These are phyloP conservation scores for Erynnis tages DNA, from an alignment of 2,888 invertebrate species.

Conservation along the genomic window DNA sequence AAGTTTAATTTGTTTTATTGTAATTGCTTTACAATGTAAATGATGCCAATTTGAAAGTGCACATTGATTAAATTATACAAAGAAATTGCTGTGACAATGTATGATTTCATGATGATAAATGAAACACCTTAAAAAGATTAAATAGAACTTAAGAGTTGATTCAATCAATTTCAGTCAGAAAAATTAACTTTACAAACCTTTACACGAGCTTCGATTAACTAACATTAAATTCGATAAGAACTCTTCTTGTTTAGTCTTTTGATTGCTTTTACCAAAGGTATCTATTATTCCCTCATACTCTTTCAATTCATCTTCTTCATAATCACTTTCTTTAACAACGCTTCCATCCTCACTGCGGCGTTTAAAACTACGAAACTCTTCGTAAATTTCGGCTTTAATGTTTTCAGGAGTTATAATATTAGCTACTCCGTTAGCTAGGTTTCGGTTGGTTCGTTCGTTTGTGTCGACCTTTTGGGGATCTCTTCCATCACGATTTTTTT, in stretches of 20 bases:
- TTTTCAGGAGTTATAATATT: constrained; percentile 66
- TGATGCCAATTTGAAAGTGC: no score
- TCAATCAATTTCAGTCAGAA: no score
- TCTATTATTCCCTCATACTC: constrained; percentile 78
- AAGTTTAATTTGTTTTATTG: no score
- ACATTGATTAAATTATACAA: no score
- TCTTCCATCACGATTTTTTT: constrained; percentile 51
- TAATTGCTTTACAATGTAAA: no score
- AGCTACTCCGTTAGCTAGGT: background rate
- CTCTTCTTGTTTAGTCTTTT: constrained; percentile 66
- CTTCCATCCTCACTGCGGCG: constrained; percentile 55
- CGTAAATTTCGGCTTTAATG: constrained; percentile 63
- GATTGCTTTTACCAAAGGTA: constrained; percentile 55
- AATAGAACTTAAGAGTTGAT: no score
- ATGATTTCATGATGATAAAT: no score
- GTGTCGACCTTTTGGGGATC: constrained; percentile 43
- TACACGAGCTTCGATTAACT: constrained; percentile 81
- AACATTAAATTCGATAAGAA: constrained; percentile 84
- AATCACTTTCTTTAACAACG: constrained; percentile 72
- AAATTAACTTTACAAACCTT: constrained; percentile 80
- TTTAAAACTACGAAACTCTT: constrained; percentile 59
- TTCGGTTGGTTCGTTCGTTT: no score
- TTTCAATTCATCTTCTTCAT: constrained; percentile 73
- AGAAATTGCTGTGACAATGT: no score
- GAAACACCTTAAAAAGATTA: no score